Conservation (phyloP, 2,113 vertebrate genomes). For the Trichechus manatus region DNA sequence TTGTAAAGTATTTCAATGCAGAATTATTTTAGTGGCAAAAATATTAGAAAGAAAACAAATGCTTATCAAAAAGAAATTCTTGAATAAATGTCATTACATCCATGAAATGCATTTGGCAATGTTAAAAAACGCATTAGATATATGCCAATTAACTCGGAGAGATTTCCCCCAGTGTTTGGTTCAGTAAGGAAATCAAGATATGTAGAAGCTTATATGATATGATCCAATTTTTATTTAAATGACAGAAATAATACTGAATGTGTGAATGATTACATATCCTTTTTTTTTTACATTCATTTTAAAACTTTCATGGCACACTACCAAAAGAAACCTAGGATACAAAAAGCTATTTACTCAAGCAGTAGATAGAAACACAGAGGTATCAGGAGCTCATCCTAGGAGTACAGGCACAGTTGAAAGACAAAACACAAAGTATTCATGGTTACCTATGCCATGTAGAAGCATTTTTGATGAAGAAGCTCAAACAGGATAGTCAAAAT, state of each 20-base stretch:
- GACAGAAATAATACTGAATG: not conserved
- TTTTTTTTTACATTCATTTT: conserved; percentile 54
- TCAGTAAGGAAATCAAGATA: conserved; percentile 40
- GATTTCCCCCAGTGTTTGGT: not conserved
- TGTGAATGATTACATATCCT: not conserved
- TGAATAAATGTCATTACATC: not conserved
- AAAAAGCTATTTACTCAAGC: not conserved
- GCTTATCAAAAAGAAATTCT: not conserved
- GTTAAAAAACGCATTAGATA: not conserved
- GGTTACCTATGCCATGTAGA: not conserved
- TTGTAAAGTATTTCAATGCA: not conserved
- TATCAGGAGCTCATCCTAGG: not conserved
- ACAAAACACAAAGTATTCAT: not conserved
- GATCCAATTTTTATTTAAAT: not conserved
- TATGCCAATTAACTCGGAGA: not conserved
- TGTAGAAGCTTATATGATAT: not conserved
- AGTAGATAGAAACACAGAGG: not conserved
- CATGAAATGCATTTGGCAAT: not conserved
- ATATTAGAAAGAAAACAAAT: not conserved
- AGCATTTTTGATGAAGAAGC: not conserved
- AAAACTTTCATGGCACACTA: conserved; percentile 5
- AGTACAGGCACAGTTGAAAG: not conserved
- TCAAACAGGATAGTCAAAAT: not conserved
- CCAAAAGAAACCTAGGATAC: not conserved
- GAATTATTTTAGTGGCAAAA: not conserved